phyloP scores from a whole-genome alignment of 2,797 vertebrate genomes.

The Odontamblyopus rebecca region DNA sequence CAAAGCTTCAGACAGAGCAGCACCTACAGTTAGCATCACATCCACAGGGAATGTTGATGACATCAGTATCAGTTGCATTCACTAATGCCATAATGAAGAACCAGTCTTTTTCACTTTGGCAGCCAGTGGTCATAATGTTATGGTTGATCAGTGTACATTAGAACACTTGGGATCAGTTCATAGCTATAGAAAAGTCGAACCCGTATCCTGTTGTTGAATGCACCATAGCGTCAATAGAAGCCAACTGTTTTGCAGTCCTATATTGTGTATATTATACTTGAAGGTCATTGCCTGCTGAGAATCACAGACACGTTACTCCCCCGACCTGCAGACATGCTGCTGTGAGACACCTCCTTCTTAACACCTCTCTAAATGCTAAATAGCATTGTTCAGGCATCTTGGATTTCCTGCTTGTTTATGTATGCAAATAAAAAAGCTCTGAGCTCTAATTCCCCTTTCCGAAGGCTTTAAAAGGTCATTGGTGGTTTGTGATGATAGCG shows the following conservation, averaged over 20 bases:
- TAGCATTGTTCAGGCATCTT: slow-evolving; percentile 62
- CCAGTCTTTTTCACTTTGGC: not conserved
- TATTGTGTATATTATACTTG: slow-evolving; percentile 38
- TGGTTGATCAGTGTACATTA: slow-evolving; percentile 26
- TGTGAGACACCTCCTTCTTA: slow-evolving; percentile 56
- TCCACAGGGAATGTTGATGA: too few species aligned
- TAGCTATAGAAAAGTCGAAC: not conserved
- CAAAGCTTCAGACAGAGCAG: too few species aligned
- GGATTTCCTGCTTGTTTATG: slow-evolving; percentile 62
- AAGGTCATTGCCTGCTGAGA: slow-evolving; percentile 63
- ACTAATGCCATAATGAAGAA: not conserved
- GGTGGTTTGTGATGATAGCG: slow-evolving; percentile 34
- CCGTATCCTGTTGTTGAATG: slow-evolving; percentile 27
- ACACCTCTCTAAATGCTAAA: slow-evolving; percentile 77
- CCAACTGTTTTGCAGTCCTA: slow-evolving; percentile 26
- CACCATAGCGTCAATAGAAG: slow-evolving; percentile 21
- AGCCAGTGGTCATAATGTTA: not conserved
- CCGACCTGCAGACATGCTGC: slow-evolving; percentile 62
- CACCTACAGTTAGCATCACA: too few species aligned
- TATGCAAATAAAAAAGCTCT: slow-evolving; percentile 63
- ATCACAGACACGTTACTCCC: slow-evolving; percentile 46
- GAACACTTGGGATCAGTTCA: slow-evolving; percentile 14
- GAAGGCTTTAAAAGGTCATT: slow-evolving; percentile 63
- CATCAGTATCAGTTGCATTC: not conserved
- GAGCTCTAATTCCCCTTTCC: slow-evolving; percentile 53